phyloP scores from a whole-genome alignment of 1,140 invertebrate species.

The Chelonus insularis region DNA sequence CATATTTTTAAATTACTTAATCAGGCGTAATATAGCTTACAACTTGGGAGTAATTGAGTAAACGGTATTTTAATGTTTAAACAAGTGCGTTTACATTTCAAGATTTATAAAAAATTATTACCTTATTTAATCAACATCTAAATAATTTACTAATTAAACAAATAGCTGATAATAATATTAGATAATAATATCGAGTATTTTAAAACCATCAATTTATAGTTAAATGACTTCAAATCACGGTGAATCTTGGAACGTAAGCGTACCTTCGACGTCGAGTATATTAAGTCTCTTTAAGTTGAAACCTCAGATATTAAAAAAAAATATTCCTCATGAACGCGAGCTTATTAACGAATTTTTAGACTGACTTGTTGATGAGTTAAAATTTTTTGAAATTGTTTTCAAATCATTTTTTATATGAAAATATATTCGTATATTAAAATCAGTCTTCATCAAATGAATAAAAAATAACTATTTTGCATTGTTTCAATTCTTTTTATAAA shows the following conservation, averaged over 20 bases:
- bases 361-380: too few relatives aligned
- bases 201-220: background rate
- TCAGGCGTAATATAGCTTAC: constrained; percentile 47
- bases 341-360: too few relatives aligned
- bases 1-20: constrained; percentile 33
- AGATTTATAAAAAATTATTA: too few relatives aligned
- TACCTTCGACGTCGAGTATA: constrained; percentile 38
- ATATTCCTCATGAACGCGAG: too few relatives aligned
- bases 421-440: too few relatives aligned
- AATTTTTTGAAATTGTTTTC: too few relatives aligned
- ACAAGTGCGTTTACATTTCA: constrained; percentile 35
- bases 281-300: constrained; percentile 22
- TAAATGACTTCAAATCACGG: constrained; percentile 22
- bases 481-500: too few relatives aligned
- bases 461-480: too few relatives aligned
- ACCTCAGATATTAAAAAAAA: constrained; percentile 15
- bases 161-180: background rate
- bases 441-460: too few relatives aligned
- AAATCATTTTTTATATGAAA: too few relatives aligned
- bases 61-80: constrained; percentile 30
- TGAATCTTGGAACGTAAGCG: constrained; percentile 43
- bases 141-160: constrained; percentile 10
- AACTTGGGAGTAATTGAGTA: constrained; percentile 43
- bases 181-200: background rate
- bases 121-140: too few relatives aligned